phyloP scores from a whole-genome alignment of 2,888 invertebrate species.

The Lepidochitona cinerea region DNA sequence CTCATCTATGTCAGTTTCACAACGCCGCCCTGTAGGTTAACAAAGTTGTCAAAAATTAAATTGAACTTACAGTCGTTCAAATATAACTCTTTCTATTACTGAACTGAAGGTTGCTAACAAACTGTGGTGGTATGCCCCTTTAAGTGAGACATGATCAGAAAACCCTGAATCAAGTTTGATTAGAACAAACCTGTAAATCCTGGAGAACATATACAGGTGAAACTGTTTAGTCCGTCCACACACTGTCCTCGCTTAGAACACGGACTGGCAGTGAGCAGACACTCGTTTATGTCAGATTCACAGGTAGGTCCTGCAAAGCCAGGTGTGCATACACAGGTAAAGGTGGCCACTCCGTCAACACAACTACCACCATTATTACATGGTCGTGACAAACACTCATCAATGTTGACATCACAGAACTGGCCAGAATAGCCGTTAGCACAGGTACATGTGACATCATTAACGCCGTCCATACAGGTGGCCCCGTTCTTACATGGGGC shows the following conservation, averaged over 20 bases:
- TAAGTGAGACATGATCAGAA: no score
- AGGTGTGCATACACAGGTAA: constrained; percentile 47
- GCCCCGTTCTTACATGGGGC: constrained; percentile 43
- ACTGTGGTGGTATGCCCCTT: no score
- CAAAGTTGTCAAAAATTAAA: background rate
- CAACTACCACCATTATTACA: constrained; percentile 54
- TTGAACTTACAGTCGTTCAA: no score
- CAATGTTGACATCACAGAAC: constrained; percentile 41
- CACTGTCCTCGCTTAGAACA: constrained; percentile 5
- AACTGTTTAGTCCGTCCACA: background rate
- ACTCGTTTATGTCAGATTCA: constrained; percentile 53
- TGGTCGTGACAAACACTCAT: constrained; percentile 43
- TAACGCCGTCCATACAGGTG: constrained; percentile 39
- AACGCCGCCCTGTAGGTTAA: constrained; percentile 23
- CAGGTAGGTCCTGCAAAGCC: constrained; percentile 54
- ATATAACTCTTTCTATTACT: no score
- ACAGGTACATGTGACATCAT: constrained; percentile 44
- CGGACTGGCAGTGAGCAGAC: constrained; percentile 16
- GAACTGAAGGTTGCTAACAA: no score
- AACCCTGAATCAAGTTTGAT: background rate
- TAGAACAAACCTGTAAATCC: constrained; percentile 11
- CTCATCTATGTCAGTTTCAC: constrained; percentile 36
- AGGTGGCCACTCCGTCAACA: constrained; percentile 45
- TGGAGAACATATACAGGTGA: constrained; percentile 10
- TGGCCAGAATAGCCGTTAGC: constrained; percentile 47